phyloP scores from a whole-genome alignment of 2,888 invertebrate genomes.

The Hirtodrosophila confusa region DNA sequence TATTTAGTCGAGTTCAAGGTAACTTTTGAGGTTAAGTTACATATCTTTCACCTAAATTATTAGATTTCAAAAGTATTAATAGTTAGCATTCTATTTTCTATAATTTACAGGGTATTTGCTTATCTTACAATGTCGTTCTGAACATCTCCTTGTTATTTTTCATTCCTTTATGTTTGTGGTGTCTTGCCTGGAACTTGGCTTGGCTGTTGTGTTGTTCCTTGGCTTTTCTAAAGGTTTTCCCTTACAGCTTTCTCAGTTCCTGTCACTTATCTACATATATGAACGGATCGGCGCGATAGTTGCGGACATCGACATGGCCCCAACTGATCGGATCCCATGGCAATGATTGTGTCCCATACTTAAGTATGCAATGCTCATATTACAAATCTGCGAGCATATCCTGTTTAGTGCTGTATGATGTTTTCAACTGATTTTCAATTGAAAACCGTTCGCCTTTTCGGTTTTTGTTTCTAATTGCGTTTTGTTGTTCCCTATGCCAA shows the following conservation, averaged over 20 bases:
- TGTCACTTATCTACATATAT: conserved; percentile 34
- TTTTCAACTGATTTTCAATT: conserved; percentile 43
- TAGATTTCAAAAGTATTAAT: too few species aligned
- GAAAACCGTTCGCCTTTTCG: conserved; percentile 40
- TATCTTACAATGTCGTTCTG: too few species aligned
- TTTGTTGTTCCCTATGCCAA: conserved; percentile 46
- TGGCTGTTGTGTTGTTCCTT: too few species aligned
- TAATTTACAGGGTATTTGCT: too few species aligned
- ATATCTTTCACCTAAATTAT: too few species aligned
- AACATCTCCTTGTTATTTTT: too few species aligned
- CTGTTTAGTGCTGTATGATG: conserved; percentile 39
- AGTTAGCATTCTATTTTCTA: too few species aligned
- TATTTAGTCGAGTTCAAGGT: too few species aligned
- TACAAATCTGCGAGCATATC: conserved; percentile 63
- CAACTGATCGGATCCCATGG: conserved; percentile 23
- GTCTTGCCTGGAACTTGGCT: background rate
- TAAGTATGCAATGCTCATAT: conserved; percentile 76
- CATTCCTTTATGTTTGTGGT: too few species aligned
- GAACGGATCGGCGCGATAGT: conserved; percentile 32
- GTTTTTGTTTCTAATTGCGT: conserved; percentile 59
- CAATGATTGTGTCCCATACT: conserved; percentile 53
- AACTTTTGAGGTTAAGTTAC: too few species aligned
- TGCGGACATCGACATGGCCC: conserved; percentile 29
- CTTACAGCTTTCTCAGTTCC: conserved; percentile 34
- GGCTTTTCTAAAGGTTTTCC: conserved; percentile 35